A percentile compares a stretch with the other conserved stretches of the same genome.
phyloP scores from a whole-genome alignment of 2,888 invertebrate species.

The Eurytoma adleriae region DNA sequence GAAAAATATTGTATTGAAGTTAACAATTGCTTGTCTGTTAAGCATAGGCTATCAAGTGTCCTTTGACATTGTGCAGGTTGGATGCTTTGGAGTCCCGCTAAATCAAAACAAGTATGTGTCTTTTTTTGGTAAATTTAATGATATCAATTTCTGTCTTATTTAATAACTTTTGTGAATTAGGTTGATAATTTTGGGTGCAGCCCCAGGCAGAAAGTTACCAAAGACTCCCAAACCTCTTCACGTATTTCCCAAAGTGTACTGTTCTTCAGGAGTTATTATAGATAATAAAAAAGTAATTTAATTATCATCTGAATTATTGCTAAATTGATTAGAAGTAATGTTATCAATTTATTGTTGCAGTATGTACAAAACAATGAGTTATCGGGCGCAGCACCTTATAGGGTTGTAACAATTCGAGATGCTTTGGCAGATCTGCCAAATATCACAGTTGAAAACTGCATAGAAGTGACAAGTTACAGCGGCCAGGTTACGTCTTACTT shows the following conservation, averaged over 20 bases:
- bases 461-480: constrained; percentile 84
- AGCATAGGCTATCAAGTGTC: constrained; percentile 92
- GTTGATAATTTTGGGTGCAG: constrained; percentile 87
- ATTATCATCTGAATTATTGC: not conserved
- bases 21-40: constrained; percentile 85
- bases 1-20: constrained; percentile 86
- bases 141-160: not conserved
- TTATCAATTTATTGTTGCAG: constrained; percentile 43
- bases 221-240: constrained; percentile 87
- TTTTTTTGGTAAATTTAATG: not conserved
- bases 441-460: constrained; percentile 84
- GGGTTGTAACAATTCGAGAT: constrained; percentile 88
- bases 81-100: constrained; percentile 90
- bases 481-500: constrained; percentile 83
- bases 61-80: constrained; percentile 90
- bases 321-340: not conserved
- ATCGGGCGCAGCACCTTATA: constrained; percentile 84
- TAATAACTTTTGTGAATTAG: constrained; percentile 65
- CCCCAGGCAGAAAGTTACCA: constrained; percentile 86
- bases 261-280: constrained; percentile 80
- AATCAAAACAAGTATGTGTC: constrained; percentile 81
- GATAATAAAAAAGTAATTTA: constrained; percentile 78
- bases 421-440: constrained; percentile 89
- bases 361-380: constrained; percentile 78
- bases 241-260: constrained; percentile 84